Conservation (phyloP, 2,797 vertebrate genomes). For the Bovichtus variegatus region DNA sequence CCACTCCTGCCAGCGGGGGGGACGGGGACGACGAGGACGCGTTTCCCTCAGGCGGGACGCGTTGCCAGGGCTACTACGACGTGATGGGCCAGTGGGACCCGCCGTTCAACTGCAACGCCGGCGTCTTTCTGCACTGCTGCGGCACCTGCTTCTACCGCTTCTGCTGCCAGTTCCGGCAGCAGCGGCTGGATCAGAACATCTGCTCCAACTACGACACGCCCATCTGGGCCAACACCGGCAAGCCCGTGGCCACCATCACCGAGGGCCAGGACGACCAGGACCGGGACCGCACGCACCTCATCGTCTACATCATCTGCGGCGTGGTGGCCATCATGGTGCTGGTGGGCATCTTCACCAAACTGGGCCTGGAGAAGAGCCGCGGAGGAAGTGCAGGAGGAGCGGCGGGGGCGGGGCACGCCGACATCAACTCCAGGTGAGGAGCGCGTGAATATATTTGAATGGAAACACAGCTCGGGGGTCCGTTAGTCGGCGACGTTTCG, state of each 20-base stretch:
- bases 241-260: constrained; percentile 89
- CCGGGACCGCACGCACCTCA: constrained; percentile 94
- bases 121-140: constrained; percentile 95
- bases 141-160: constrained; percentile 98
- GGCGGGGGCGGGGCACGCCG: constrained; percentile 49
- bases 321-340: constrained; percentile 97
- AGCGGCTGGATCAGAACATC: constrained; percentile 94
- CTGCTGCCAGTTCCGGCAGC: constrained; percentile 96
- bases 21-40: constrained; percentile 80
- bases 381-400: constrained; percentile 82
- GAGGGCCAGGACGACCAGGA: constrained; percentile 88
- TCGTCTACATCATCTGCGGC: constrained; percentile 97
- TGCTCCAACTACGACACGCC: constrained; percentile 98
- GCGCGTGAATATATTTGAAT: neutral
- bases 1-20: constrained; percentile 77
- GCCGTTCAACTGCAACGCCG: constrained; percentile 96
- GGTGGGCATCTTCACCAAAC: constrained; percentile 95
- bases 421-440: constrained; percentile 80
- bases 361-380: constrained; percentile 93
- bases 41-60: constrained; percentile 84
- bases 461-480: neutral
- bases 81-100: constrained; percentile 99
- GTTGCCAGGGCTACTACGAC: constrained; percentile 97
- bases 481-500: neutral
- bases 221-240: constrained; percentile 97